Percentiles rank a stretch among this genome's conserved stretches.
These are phyloP conservation scores for Dendropsophus ebraccatus DNA, from an alignment of 2,113 vertebrate genomes.

Conservation along the genomic window DNA sequence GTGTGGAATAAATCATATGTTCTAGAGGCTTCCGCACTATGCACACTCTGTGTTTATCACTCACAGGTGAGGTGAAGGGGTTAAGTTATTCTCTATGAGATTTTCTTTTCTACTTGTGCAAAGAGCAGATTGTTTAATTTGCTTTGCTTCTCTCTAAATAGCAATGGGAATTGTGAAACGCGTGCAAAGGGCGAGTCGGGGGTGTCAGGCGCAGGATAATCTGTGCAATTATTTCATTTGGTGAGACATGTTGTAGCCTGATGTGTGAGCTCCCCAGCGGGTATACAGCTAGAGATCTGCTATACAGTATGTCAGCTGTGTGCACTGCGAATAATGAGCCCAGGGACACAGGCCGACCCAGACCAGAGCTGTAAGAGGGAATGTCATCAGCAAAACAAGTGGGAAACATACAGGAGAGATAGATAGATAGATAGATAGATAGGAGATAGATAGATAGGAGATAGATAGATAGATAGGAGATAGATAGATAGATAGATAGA, in stretches of 20 bases:
- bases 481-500: neutral
- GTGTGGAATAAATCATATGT: no score
- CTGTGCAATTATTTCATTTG: conserved; percentile 37
- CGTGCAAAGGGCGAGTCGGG: neutral
- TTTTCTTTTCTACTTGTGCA: neutral
- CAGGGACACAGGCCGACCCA: neutral
- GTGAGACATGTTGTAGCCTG: conserved; percentile 39
- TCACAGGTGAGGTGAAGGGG: neutral
- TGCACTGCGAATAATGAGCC: neutral
- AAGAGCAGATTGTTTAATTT: neutral
- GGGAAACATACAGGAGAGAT: neutral
- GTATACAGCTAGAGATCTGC: neutral
- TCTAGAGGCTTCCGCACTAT: no score
- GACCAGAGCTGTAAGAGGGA: no score
- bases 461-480: neutral
- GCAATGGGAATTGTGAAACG: conserved; percentile 3
- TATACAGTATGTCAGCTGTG: neutral
- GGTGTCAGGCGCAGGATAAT: neutral
- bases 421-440: conserved; percentile 2
- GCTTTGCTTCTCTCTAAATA: conserved; percentile 1
- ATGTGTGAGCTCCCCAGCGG: neutral
- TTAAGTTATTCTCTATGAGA: neutral
- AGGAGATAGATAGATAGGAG: neutral
- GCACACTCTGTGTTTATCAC: neutral
- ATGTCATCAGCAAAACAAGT: neutral